Percentiles rank a stretch among this genome's conserved stretches.
phyloP scores from a whole-genome alignment of 23 tunicate species.

The Ciona savignyi region DNA sequence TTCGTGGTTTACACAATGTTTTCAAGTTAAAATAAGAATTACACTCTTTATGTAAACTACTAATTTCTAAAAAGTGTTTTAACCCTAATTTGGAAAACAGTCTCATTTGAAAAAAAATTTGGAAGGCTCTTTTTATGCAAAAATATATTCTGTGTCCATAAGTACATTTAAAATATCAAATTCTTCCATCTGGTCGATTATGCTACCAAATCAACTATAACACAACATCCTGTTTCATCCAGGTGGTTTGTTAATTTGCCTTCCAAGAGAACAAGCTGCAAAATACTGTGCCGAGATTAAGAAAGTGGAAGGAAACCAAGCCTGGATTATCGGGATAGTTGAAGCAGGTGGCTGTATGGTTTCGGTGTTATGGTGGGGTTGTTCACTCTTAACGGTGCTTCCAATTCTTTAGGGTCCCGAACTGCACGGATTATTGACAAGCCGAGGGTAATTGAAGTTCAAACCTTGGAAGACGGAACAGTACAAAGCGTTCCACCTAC shows the following conservation, averaged over 20 bases:
- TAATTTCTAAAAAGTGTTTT: too few relatives aligned
- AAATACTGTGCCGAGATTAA: conserved; percentile 94
- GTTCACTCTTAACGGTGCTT: neutral
- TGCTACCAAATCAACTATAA: too few relatives aligned
- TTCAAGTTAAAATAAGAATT: too few relatives aligned
- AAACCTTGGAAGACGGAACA: conserved; percentile 84
- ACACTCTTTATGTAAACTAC: too few relatives aligned
- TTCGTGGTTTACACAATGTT: too few relatives aligned
- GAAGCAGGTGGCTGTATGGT: conserved; percentile 53
- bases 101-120: too few relatives aligned
- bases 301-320: conserved; percentile 86
- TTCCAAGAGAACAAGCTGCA: conserved; percentile 94
- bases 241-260: conserved; percentile 86
- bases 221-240: neutral
- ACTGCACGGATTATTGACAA: conserved; percentile 88
- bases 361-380: too few relatives aligned
- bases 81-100: too few relatives aligned
- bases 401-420: conserved; percentile 37
- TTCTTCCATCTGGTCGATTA: too few relatives aligned
- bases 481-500: conserved; percentile 85
- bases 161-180: too few relatives aligned
- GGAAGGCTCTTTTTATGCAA: too few relatives aligned
- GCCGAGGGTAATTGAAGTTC: conserved; percentile 95
- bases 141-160: too few relatives aligned
- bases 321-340: conserved; percentile 98